These are phyloP conservation scores for Pleuronectes platessa DNA, from an alignment of 2,113 vertebrate genomes.

Conservation along the genomic window DNA sequence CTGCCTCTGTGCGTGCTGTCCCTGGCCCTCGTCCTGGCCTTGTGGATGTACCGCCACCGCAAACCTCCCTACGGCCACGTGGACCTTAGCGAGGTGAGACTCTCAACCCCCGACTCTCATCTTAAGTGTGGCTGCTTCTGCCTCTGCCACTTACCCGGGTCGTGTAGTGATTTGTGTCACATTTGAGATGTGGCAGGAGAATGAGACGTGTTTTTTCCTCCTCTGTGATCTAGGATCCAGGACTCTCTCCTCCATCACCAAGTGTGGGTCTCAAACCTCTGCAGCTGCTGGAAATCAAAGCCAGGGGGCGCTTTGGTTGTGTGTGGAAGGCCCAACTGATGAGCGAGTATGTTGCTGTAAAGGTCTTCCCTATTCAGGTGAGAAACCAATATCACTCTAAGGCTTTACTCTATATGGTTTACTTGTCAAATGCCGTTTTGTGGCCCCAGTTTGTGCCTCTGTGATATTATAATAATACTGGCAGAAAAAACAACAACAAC, in stretches of 20 bases:
- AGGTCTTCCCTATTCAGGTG: slow-evolving; percentile 98
- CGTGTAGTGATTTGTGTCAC: background rate
- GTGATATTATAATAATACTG: too few species aligned
- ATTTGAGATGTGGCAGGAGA: background rate
- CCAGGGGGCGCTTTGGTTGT: slow-evolving; percentile 95
- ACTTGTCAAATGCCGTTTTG: background rate
- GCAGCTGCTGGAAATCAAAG: slow-evolving; percentile 96
- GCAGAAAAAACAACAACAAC: too few species aligned
- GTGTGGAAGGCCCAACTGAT: slow-evolving; percentile 98
- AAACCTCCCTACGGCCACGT: slow-evolving; percentile 96
- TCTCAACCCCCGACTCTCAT: background rate
- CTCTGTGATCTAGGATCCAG: slow-evolving; percentile 84
- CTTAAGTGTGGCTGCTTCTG: background rate
- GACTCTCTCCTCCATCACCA: slow-evolving; percentile 91
- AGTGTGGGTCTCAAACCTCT: slow-evolving; percentile 93
- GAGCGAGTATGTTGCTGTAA: slow-evolving; percentile 96
- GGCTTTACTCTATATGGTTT: background rate
- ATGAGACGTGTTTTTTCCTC: background rate
- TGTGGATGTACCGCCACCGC: slow-evolving; percentile 97
- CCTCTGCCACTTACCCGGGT: background rate
- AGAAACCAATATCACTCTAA: background rate
- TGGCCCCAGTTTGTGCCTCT: background rate
- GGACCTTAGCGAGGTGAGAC: slow-evolving; percentile 91
- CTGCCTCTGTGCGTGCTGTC: slow-evolving; percentile 93
- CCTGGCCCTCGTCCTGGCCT: slow-evolving; percentile 89